phyloP scores from a whole-genome alignment of 92 coral and sea anemone species.

The Blastomussa wellsi region DNA sequence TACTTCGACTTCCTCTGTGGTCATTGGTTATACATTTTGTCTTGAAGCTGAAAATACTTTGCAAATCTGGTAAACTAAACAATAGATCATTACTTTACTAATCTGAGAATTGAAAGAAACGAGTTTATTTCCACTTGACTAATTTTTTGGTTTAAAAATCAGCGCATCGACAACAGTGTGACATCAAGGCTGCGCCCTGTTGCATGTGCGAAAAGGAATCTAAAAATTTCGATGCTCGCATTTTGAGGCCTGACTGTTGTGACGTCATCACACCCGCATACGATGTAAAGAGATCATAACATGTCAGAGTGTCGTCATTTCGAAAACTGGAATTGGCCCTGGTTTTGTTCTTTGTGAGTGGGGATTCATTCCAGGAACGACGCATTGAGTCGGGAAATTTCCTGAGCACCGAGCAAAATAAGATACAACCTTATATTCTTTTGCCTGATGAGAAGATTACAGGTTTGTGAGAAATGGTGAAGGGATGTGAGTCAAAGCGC shows the following conservation, averaged over 20 bases:
- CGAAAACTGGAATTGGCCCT: not conserved
- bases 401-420: too few relatives aligned
- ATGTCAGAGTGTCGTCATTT: not conserved
- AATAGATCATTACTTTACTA: not conserved
- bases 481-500: not conserved
- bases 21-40: not conserved
- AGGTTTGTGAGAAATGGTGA: not conserved
- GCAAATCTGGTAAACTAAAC: not conserved
- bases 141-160: not conserved
- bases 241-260: not conserved
- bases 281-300: too few relatives aligned
- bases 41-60: not conserved
- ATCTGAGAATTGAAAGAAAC: not conserved
- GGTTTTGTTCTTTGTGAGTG: not conserved
- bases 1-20: slow-evolving; percentile 31
- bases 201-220: not conserved
- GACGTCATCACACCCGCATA: not conserved
- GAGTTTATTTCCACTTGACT: not conserved
- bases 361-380: not conserved
- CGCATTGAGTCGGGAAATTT: not conserved
- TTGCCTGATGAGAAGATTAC: not conserved
- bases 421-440: too few relatives aligned
- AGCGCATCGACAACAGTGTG: not conserved
- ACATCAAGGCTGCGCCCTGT: not conserved
- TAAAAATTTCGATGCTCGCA: not conserved